Percentiles rank a stretch among this genome's conserved stretches.
phyloP scores from a whole-genome alignment of 2,797 vertebrate genomes.

The Channallabes apus region DNA sequence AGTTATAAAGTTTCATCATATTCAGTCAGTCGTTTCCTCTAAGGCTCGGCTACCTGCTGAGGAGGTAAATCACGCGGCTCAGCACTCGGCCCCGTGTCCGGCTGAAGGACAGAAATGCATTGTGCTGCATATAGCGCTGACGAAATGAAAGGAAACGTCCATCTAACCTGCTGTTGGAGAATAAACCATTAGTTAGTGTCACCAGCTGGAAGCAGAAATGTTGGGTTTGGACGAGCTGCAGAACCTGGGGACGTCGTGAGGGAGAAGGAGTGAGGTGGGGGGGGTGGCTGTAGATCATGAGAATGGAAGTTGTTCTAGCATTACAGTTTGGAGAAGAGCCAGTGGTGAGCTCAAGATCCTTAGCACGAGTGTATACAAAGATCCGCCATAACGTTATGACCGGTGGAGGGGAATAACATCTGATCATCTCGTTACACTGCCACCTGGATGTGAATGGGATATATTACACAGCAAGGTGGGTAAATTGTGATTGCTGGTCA shows the following conservation, averaged over 20 bases:
- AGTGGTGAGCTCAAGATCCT: neutral
- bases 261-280: neutral
- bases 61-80: neutral
- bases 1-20: slow-evolving; percentile 5
- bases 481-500: no score
- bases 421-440: no score
- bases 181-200: neutral
- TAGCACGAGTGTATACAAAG: neutral
- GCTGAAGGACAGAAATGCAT: neutral
- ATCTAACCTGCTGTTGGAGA: neutral
- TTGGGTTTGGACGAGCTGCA: neutral
- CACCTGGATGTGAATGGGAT: no score
- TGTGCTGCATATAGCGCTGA: neutral
- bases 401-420: no score
- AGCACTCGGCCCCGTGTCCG: neutral
- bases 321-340: neutral
- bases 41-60: neutral
- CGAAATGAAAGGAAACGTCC: neutral
- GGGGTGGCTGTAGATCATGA: neutral
- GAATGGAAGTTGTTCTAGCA: neutral
- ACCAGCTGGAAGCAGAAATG: neutral
- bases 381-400: no score
- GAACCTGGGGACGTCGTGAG: neutral
- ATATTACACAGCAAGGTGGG: no score
- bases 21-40: neutral